Evolutionary conservation across 2,888 invertebrate species (phyloP), one percentile per base, ranked within the genome.

Genomic region (Micoletzkya japonica): DNA sequence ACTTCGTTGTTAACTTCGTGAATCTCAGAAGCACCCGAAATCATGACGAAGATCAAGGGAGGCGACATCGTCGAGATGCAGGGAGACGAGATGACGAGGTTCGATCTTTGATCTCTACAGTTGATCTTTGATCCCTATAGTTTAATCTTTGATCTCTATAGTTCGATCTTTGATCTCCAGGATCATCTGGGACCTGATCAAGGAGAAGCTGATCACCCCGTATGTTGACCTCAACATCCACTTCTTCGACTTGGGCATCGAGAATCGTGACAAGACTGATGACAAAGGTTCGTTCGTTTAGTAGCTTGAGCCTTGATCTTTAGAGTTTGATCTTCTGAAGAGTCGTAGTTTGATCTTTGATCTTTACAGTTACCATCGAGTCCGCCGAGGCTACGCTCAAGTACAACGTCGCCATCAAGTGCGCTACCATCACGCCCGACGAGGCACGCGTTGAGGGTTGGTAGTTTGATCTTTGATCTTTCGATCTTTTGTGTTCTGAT

Each of bases 381-480:
- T 95, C 95, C 87, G 97, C 97, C 7, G 91, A 95, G 87, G 97
- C 97, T 20, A 90, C 97, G 70, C 92, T 94, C 86, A 93, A 94
- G 86, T 96, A 95, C 89, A 95, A 94, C 87, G 97, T 98, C 64
- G 98, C 97, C 54, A 93, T 98, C 78, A 98, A 98, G 87, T 98
- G 98, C 88, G 97, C 97, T 32, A 89, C 97, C 2, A 98, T 97
- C 77, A 97, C 97, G 0, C 96, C 97, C 1, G 97, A 97, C 87
- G 97, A 97, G 87, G 92, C 93, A 49, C 90, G 97, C 86, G 95
- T 97, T 0, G 92, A 93, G 87, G 88, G 88, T 87, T n/a, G n/a
- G n/a, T n/a, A n/a, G 82, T 60, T 74, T 34, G 28, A 24, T 26
- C 4, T 20, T 50, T 70, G 28, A 30, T 39, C 44, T 10, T 14